Evolutionary conservation across 2,113 vertebrate genomes (phyloP).

Genomic region (Amazona guildingii): DNA sequence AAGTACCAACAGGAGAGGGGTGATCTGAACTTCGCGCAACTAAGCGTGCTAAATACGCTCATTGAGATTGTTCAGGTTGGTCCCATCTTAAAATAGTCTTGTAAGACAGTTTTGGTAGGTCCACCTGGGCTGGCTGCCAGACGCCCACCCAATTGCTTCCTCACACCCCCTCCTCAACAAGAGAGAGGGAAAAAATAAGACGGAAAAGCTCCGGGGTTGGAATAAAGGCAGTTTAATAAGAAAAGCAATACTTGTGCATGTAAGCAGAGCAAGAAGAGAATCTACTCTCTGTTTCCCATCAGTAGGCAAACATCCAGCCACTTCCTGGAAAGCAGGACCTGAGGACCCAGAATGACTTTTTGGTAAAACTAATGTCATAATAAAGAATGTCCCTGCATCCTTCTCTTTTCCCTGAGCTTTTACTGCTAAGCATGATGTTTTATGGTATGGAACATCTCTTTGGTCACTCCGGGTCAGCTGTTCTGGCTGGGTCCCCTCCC

Average conservation of each 20-base stretch:
- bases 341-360: background rate
- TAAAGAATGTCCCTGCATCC: background rate
- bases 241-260: background rate
- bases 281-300: background rate
- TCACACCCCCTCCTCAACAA: background rate
- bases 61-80: background rate
- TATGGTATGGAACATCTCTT: accelerated
- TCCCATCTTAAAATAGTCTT: background rate
- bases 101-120: background rate
- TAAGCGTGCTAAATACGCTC: background rate
- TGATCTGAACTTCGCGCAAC: background rate
- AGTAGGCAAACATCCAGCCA: background rate
- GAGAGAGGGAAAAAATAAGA: background rate
- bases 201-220: background rate
- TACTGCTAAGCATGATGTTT: background rate
- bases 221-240: background rate
- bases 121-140: background rate
- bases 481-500: background rate
- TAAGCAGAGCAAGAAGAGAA: background rate
- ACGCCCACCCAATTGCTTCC: background rate
- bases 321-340: background rate
- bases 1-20: background rate
- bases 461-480: background rate
- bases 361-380: background rate
- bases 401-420: background rate